A percentile compares a stretch with the other conserved stretches of the same genome.
phyloP scores from a whole-genome alignment of 2,888 invertebrate species.

The Isotomurus palustris region DNA sequence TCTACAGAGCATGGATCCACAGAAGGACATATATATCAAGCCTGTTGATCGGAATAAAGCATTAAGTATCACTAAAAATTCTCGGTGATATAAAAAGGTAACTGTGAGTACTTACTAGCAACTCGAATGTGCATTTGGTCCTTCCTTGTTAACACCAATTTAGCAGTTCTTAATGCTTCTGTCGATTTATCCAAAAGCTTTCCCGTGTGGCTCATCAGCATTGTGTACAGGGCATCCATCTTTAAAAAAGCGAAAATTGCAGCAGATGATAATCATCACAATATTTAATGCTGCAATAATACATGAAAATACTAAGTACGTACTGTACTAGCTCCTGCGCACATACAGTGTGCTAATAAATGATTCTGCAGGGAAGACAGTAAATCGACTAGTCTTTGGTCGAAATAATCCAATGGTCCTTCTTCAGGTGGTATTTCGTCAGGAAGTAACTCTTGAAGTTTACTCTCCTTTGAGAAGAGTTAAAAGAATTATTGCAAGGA shows the following conservation, averaged over 20 bases:
- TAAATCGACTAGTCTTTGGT: slow-evolving; percentile 52
- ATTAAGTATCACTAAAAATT: slow-evolving; percentile 31
- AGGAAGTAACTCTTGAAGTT: slow-evolving; percentile 48
- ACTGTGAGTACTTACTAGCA: slow-evolving; percentile 12
- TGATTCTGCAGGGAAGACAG: slow-evolving; percentile 60
- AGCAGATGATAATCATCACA: too few relatives aligned
- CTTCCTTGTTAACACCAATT: too few relatives aligned
- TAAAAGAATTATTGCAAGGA: background rate
- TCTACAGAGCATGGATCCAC: slow-evolving; percentile 59
- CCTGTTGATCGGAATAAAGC: slow-evolving; percentile 46
- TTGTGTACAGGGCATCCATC: too few relatives aligned
- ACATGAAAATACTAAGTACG: background rate
- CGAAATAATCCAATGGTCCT: slow-evolving; percentile 25
- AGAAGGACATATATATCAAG: slow-evolving; percentile 56
- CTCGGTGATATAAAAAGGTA: slow-evolving; percentile 2
- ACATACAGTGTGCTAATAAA: slow-evolving; percentile 55
- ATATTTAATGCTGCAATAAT: too few relatives aligned
- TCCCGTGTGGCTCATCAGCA: too few relatives aligned
- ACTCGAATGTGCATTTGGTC: slow-evolving; percentile 28
- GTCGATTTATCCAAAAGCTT: background rate
- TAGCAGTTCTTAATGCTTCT: background rate
- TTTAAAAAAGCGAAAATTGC: too few relatives aligned
- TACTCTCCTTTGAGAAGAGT: slow-evolving; percentile 48
- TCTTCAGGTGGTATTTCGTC: slow-evolving; percentile 7
- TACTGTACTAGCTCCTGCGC: slow-evolving; percentile 5